phyloP scores from a whole-genome alignment of 2,113 vertebrate species.

The Sylvia atricapilla region DNA sequence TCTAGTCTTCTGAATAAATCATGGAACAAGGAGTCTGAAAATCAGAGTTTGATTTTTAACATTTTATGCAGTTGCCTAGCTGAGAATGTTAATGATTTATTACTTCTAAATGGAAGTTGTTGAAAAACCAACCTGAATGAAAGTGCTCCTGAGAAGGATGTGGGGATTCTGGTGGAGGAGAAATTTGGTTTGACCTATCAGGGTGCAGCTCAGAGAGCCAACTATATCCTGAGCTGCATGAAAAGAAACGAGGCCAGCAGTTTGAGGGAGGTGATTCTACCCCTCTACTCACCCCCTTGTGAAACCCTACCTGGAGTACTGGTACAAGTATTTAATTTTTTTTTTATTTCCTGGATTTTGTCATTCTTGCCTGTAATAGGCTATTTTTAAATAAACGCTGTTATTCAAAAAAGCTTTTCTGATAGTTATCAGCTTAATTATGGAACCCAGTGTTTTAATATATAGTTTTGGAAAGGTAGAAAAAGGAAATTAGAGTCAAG shows the following conservation, averaged over 20 bases:
- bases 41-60: not conserved
- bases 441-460: not conserved
- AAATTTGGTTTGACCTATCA: not conserved
- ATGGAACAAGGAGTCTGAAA: not conserved
- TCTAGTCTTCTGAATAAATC: not conserved
- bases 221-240: not conserved
- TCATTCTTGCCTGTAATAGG: not conserved
- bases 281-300: too few relatives aligned
- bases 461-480: not conserved
- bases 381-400: not conserved
- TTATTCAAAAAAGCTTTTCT: not conserved
- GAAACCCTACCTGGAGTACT: not conserved
- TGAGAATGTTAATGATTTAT: not conserved
- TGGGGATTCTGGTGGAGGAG: not conserved
- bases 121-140: not conserved
- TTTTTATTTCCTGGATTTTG: not conserved
- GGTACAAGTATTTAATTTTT: not conserved
- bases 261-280: not conserved
- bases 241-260: not conserved
- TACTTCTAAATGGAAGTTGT: not conserved
- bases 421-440: not conserved
- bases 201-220: not conserved
- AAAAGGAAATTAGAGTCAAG: not conserved
- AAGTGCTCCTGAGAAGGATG: not conserved
- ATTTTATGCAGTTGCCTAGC: not conserved